These are phyloP conservation scores for Lepidurus apus DNA, from an alignment of 1,140 invertebrate genomes.

Conservation along the genomic window DNA sequence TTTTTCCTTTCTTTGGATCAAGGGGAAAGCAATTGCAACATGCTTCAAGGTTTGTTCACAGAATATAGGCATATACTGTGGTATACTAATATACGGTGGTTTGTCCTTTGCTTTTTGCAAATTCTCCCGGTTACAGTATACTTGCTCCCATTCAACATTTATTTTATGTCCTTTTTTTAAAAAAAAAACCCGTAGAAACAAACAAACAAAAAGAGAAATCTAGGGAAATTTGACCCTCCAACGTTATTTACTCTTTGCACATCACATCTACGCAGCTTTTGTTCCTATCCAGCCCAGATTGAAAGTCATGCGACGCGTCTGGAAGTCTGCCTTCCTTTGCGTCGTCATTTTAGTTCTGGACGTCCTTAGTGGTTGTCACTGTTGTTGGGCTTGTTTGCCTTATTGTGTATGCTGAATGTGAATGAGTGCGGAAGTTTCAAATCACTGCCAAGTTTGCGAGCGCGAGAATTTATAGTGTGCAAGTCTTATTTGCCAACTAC, in stretches of 20 bases:
- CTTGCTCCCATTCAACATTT: too few relatives aligned
- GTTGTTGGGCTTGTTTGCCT: not conserved
- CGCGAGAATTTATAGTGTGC: not conserved
- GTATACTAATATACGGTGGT: too few relatives aligned
- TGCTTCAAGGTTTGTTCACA: too few relatives aligned
- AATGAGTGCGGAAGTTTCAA: not conserved
- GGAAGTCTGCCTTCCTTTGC: not conserved
- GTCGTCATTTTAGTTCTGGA: not conserved
- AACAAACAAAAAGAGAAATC: too few relatives aligned
- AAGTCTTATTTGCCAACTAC: not conserved
- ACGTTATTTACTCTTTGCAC: not conserved
- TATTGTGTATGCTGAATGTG: not conserved
- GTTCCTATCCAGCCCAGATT: not conserved
- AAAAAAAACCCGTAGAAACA: too few relatives aligned
- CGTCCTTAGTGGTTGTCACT: not conserved
- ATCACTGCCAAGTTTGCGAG: not conserved
- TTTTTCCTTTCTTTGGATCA: too few relatives aligned
- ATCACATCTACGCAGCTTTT: not conserved
- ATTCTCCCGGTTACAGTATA: too few relatives aligned
- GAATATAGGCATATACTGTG: too few relatives aligned
- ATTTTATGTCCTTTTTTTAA: too few relatives aligned
- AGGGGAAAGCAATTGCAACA: too few relatives aligned
- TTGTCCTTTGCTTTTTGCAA: too few relatives aligned
- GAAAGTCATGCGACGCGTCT: not conserved
- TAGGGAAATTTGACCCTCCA: too few relatives aligned